Percentiles rank a stretch among this genome's conserved stretches.
phyloP scores from a whole-genome alignment of 2,888 invertebrate species.

The Dolichopus griseipennis region DNA sequence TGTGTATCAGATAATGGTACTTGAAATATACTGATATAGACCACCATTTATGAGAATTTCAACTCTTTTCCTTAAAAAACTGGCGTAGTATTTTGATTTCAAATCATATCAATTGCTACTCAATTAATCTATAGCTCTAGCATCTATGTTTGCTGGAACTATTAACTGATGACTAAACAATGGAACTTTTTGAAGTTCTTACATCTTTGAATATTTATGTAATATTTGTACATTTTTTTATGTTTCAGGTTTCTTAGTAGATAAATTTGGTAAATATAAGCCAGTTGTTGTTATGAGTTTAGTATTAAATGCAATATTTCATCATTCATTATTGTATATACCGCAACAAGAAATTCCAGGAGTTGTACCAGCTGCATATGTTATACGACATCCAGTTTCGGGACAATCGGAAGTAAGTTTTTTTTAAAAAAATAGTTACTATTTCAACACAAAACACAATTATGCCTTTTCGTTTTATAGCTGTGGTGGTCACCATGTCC shows the following conservation, averaged over 20 bases:
- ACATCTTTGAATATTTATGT: too few species aligned
- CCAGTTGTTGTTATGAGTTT: constrained; percentile 70
- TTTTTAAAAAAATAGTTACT: neutral
- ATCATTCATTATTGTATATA: constrained; percentile 68
- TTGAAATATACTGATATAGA: too few species aligned
- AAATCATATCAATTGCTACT: too few species aligned
- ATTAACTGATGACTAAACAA: too few species aligned
- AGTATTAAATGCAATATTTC: constrained; percentile 66
- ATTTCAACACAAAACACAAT: neutral
- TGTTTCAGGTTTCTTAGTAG: constrained; percentile 66
- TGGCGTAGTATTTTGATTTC: too few species aligned
- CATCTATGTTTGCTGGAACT: too few species aligned
- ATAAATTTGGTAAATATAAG: constrained; percentile 80
- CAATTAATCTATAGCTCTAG: too few species aligned
- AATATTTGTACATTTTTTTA: too few species aligned
- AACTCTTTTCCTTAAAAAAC: too few species aligned
- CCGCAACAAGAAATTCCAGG: constrained; percentile 73
- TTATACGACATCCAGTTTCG: constrained; percentile 63
- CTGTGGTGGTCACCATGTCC: constrained; percentile 80
- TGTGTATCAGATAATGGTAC: too few species aligned
- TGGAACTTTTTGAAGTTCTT: too few species aligned
- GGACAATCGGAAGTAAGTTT: constrained; percentile 57
- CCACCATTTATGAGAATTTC: too few species aligned
- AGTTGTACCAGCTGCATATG: constrained; percentile 63
- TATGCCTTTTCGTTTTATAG: constrained; percentile 34